Base-by-base conservation (phyloP, 2,888 invertebrate genomes). In the Phengaris arion region DNA sequence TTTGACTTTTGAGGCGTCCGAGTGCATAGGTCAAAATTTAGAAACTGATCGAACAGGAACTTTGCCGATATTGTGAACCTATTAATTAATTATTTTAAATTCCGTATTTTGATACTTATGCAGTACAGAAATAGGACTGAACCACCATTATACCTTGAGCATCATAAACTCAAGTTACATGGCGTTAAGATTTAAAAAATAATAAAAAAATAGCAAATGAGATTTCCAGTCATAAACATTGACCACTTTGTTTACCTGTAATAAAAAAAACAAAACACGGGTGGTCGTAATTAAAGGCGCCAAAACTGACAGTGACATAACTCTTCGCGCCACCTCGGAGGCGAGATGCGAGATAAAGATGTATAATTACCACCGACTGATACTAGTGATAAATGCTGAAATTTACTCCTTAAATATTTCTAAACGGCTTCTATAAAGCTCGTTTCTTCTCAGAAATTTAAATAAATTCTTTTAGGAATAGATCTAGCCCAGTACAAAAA, bases 241-340 rank as follows among this genome's bases (percentile, higher is more conserved):
- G 64, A 45, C 64, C 64, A 45, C 64, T 64, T 64, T 64, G 64
- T 64, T 64, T 69, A 52, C 72, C 51, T 52, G 22, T 35, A 45
- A 10, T 45, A 52, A 54, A 72, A 22, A 22, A 70, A 48, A 48
- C 12, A 52, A 52, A 68, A 70, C 59, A 81, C 81, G 83, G 81
- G 81, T 80, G 77, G 79, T 79, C 80, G 76, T 78, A 81, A 81
- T 83, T 81, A 82, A 80, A 77, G 69, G 52, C 69, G 57, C 70
- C 70, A 72, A 68, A 69, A 48, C 10, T 70, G 48, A 46, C 46
- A 15, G 45, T 64, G 54, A 75, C 57, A 75, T 79, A 81, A 82
- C 81, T 76, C 75, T 74, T 73, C 70, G 82, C 82, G 79, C 83
- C 84, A 81, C 81, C 79, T 85, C 85, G 86, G 85, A 83, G 85